A percentile compares a stretch with the other conserved stretches of the same genome.
Evolutionary conservation across 2,797 vertebrate genomes (phyloP).

Genomic region (Semotilus atromaculatus): DNA sequence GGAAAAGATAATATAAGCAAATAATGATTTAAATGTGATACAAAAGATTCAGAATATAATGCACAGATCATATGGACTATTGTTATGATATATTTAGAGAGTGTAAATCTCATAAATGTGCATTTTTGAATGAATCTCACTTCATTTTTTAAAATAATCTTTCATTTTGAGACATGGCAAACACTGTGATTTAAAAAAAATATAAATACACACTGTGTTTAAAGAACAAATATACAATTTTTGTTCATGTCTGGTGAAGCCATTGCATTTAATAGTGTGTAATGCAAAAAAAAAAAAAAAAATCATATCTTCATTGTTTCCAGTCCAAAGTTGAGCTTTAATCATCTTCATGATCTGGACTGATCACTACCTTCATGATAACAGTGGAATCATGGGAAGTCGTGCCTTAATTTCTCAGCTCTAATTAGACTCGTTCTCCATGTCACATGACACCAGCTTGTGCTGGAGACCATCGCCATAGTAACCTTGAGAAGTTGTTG

Average conservation of each 20-base stretch:
- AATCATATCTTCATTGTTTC: background rate
- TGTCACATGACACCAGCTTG: slow-evolving; percentile 58
- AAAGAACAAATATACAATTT: background rate
- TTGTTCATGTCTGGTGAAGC: background rate
- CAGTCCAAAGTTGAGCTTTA: background rate
- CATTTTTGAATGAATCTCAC: background rate
- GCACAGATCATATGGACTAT: background rate
- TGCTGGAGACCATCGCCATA: slow-evolving; percentile 61
- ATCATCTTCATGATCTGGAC: background rate
- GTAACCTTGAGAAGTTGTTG: slow-evolving; percentile 68
- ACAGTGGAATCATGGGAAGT: background rate
- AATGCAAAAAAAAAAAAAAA: background rate
- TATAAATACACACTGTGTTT: background rate
- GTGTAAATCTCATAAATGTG: background rate
- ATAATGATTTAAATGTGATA: background rate
- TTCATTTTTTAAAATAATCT: background rate
- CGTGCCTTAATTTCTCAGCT: slow-evolving; percentile 5
- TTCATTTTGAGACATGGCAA: background rate
- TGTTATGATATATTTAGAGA: background rate
- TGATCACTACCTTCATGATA: background rate
- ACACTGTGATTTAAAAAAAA: background rate
- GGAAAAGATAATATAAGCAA: background rate
- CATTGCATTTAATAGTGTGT: background rate
- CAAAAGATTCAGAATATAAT: background rate
- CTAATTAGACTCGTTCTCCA: slow-evolving; percentile 25